Evolutionary conservation across 2,888 invertebrate species (phyloP).

Genomic region (Tiphia femorata): DNA sequence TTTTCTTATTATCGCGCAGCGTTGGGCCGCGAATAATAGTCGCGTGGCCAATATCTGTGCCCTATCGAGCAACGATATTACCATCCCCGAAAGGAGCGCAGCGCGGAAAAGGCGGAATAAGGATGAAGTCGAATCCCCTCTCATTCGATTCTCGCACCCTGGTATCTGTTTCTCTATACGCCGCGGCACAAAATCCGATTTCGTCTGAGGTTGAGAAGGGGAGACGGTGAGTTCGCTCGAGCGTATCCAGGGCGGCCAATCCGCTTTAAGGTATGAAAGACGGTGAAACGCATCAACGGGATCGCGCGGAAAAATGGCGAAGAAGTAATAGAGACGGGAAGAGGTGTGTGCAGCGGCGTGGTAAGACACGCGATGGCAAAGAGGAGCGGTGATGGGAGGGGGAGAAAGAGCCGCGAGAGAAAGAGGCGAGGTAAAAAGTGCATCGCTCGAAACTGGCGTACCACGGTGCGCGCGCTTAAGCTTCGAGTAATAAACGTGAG

Average conservation of each 20-base stretch:
- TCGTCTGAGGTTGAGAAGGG: slow-evolving; percentile 42
- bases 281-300: background rate
- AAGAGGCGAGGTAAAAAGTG: background rate
- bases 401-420: background rate
- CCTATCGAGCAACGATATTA: no score
- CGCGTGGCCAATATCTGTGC: no score
- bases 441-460: background rate
- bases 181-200: slow-evolving; percentile 48
- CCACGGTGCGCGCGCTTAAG: background rate
- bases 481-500: slow-evolving; percentile 3
- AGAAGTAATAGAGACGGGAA: no score
- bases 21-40: no score
- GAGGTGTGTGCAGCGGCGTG: background rate
- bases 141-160: background rate
- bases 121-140: slow-evolving; percentile 27
- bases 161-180: slow-evolving; percentile 27
- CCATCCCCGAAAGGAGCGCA: no score
- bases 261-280: background rate
- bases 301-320: background rate
- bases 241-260: background rate
- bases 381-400: no score
- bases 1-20: no score
- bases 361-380: background rate
- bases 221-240: background rate
- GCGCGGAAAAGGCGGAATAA: slow-evolving; percentile 19